Conservation (phyloP, 1,140 invertebrate species). For the Lepidostoma basale region DNA sequence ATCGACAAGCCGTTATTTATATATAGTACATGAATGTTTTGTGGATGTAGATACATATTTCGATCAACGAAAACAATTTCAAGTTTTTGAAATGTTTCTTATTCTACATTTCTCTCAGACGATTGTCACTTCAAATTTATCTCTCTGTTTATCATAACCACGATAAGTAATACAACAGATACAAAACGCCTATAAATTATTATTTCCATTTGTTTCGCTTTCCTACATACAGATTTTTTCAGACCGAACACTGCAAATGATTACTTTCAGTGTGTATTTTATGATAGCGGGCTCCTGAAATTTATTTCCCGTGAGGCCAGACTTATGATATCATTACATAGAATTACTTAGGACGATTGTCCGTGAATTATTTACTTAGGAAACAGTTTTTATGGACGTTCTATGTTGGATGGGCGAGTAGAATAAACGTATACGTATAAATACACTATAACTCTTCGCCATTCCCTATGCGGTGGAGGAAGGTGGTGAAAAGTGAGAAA, state of each 20-base stretch:
- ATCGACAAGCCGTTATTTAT: too few species aligned
- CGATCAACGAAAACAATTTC: too few species aligned
- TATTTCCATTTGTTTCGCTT: too few species aligned
- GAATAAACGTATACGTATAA: not conserved
- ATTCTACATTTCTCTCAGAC: too few species aligned
- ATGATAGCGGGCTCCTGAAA: not conserved
- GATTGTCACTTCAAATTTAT: too few species aligned
- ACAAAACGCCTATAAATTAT: too few species aligned
- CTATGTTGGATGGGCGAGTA: not conserved
- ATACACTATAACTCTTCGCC: not conserved
- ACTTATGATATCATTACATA: not conserved
- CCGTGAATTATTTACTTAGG: conserved; percentile 7
- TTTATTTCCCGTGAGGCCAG: not conserved
- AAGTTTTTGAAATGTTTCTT: too few species aligned
- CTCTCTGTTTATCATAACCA: too few species aligned
- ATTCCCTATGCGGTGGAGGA: not conserved
- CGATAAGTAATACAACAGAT: too few species aligned
- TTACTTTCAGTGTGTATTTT: not conserved
- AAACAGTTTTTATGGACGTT: not conserved
- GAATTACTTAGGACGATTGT: conserved; percentile 1
- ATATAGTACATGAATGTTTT: too few species aligned
- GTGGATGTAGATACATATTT: too few species aligned
- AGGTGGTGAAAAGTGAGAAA: not conserved
- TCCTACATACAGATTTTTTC: not conserved
- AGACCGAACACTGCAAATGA: not conserved